Percentiles rank a stretch among this genome's conserved stretches.
These are phyloP conservation scores for Noctuana brunneofusca DNA, from an alignment of 2,888 invertebrate genomes.

Conservation along the genomic window DNA sequence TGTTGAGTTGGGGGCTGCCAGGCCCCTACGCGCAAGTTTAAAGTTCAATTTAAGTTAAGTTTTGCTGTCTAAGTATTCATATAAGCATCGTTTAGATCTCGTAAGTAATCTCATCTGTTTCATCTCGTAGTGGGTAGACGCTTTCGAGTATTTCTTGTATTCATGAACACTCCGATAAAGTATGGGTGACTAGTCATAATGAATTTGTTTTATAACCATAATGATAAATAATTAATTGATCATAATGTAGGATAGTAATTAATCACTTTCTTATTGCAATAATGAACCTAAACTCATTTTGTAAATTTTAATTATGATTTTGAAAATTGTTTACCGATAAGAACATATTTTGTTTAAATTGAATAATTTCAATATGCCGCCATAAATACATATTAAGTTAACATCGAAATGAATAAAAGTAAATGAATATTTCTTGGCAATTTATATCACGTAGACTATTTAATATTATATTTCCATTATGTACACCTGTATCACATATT, in stretches of 20 bases:
- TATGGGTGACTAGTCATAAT: conserved; percentile 68
- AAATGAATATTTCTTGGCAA: conserved; percentile 8
- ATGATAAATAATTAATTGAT: conserved; percentile 43
- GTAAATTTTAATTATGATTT: conserved; percentile 37
- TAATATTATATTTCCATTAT: conserved; percentile 26
- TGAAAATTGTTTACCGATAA: conserved; percentile 13
- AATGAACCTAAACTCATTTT: conserved; percentile 43
- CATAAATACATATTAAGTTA: conserved; percentile 32
- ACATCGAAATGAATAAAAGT: background rate
- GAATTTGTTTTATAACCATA: conserved; percentile 47
- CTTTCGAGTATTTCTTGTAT: conserved; percentile 51
- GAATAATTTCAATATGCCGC: conserved; percentile 21
- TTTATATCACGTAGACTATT: conserved; percentile 21
- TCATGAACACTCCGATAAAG: conserved; percentile 49
- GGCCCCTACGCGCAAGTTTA: conserved; percentile 8
- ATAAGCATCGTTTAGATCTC: conserved; percentile 69
- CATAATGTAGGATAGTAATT: conserved; percentile 38
- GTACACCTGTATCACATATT: conserved; percentile 26
- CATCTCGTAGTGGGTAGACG: conserved; percentile 50
- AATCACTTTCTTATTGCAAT: conserved; percentile 44
- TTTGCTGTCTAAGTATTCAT: conserved; percentile 43
- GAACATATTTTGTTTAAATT: conserved; percentile 16
- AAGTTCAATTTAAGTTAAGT: conserved; percentile 40
- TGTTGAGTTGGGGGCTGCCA: conserved; percentile 8
- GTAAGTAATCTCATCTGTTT: conserved; percentile 63